Evolutionary conservation across 2,797 vertebrate genomes (phyloP), one percentile per base, ranked within the genome.

Genomic region (Picus viridis): DNA sequence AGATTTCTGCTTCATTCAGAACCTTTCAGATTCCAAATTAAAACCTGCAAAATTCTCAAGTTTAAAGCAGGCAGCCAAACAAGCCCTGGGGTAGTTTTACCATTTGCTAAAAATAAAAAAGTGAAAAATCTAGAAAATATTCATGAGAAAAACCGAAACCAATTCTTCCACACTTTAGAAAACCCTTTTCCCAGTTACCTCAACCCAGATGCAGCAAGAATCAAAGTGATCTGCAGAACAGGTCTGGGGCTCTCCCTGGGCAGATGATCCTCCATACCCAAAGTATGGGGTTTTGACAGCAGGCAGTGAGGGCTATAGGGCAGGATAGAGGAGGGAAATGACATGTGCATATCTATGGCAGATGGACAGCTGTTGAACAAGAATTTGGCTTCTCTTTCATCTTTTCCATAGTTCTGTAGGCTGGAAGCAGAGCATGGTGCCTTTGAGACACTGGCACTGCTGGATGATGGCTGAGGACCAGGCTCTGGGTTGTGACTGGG

Each of bases 291-390:
- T 20, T 92, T 85, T 80, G 23, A 32, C 54, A 69, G 29, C 7
- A 41, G 36, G 16, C 54, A 67, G 34, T 14, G 32, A 80, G 62
- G 7, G 9, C 47, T 63, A 1, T 3, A 59, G 59, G 7, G 41
- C 20, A 53, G 26, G 12, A 47, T 4, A 71, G 19, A 54, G 45
- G 24, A 56, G 13, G 7, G 8, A 43, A 73, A 72, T 34, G 12
- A 12, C 16, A 36, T 0, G 0, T 39, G 4, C 1, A 0, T 16
- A 1, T 24, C 6, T 57, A 4, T 3, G 34, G 20, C 8, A 71
- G 20, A 39, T 23, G 7, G 32, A 29, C 34, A 41, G n/a, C 56
- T 16, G 43, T 78, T 43, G 39, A 16, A 27, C 13, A 77, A 68
- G 43, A 9, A 12, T 78, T 75, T 68, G n/a, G 30, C 49, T 83